These are phyloP conservation scores for Corvus cornix DNA, from an alignment of 2,113 vertebrate species.

Conservation along the genomic window DNA sequence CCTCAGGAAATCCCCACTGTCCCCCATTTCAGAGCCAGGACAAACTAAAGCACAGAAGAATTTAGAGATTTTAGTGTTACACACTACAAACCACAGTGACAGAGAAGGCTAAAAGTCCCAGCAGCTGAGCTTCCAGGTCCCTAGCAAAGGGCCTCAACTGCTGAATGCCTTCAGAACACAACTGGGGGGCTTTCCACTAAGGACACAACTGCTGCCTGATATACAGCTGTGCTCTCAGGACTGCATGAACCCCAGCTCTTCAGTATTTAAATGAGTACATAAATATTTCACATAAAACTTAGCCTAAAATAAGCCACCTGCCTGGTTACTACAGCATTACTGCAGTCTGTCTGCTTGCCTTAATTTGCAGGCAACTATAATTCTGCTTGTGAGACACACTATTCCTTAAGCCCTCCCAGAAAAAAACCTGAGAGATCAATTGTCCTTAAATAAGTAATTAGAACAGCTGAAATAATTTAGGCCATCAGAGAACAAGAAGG, in stretches of 20 bases:
- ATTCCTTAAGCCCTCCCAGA: constrained; percentile 44
- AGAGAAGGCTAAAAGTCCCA: neutral
- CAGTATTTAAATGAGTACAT: constrained; percentile 65
- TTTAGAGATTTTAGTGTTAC: neutral
- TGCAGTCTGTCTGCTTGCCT: constrained; percentile 34
- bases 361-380: neutral
- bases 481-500: constrained; percentile 41
- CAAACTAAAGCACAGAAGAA: neutral
- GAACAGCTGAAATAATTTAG: constrained; percentile 54
- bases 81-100: neutral
- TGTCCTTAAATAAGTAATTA: constrained; percentile 77
- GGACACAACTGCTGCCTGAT: neutral
- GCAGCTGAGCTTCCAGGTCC: neutral
- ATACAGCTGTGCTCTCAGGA: neutral
- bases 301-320: constrained; percentile 60
- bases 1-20: neutral
- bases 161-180: neutral
- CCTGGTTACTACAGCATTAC: constrained; percentile 56
- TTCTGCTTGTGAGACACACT: constrained; percentile 47
- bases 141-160: neutral
- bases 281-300: constrained; percentile 69
- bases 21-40: neutral
- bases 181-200: neutral
- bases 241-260: neutral
- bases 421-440: constrained; percentile 66